Conservation (phyloP, 2,113 vertebrate species). For the Psophia crepitans region DNA sequence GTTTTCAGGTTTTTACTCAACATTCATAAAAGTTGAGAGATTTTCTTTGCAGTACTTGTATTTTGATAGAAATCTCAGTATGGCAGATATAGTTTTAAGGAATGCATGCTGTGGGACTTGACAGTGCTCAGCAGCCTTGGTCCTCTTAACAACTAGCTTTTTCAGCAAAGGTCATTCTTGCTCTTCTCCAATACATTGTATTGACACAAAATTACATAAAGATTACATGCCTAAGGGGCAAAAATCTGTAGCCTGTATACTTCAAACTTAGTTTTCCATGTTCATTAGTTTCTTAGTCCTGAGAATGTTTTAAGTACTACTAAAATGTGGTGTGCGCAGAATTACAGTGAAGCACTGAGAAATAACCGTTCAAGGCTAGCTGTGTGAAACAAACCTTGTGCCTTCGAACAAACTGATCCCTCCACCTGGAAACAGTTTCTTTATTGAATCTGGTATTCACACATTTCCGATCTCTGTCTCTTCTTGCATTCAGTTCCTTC, state of each 20-base stretch:
- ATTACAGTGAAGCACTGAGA: neutral
- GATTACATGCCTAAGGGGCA: neutral
- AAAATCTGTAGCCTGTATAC: no score
- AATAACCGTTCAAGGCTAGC: neutral
- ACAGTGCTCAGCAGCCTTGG: neutral
- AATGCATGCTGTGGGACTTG: neutral
- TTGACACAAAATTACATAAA: neutral
- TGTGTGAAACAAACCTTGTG: neutral
- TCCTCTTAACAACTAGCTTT: neutral
- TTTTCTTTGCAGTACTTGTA: neutral
- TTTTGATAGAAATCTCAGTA: neutral
- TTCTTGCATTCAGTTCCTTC: neutral
- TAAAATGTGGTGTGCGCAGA: neutral
- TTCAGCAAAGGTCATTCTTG: neutral
- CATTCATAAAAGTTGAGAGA: neutral
- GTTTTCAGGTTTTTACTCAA: neutral
- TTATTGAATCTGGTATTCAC: neutral
- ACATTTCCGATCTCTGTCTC: neutral
- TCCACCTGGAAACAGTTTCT: neutral
- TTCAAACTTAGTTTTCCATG: neutral
- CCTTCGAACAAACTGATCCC: neutral
- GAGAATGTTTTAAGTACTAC: neutral
- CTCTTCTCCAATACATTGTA: neutral
- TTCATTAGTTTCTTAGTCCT: neutral
- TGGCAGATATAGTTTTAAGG: neutral